Evolutionary conservation across 2,113 vertebrate genomes (phyloP).

Genomic region (Scomber colias): DNA sequence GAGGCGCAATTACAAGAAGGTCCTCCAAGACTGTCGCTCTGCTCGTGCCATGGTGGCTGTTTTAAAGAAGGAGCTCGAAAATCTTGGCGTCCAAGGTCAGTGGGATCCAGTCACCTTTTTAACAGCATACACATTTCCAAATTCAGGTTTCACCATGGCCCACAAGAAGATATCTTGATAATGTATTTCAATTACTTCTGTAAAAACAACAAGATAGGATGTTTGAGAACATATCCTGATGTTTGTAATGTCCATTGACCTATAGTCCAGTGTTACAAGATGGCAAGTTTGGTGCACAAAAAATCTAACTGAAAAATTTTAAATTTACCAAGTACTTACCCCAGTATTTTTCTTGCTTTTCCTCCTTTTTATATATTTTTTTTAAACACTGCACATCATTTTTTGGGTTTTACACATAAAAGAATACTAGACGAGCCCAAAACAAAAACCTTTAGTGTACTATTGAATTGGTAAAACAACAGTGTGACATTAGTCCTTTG

Average conservation of each 20-base stretch:
- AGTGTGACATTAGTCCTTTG: not conserved
- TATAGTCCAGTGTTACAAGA: not conserved
- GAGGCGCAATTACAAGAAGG: constrained; percentile 89
- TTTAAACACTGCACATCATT: not conserved
- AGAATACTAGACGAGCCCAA: no score
- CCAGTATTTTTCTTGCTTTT: not conserved
- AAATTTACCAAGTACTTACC: not conserved
- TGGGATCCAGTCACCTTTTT: not conserved
- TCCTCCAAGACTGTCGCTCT: constrained; percentile 84
- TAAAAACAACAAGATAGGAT: not conserved
- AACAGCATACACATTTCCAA: not conserved
- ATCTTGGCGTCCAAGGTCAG: constrained; percentile 89
- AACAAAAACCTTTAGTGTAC: not conserved
- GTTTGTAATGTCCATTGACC: not conserved
- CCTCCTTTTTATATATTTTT: not conserved
- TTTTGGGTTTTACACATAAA: no score
- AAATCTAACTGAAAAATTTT: not conserved
- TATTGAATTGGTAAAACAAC: not conserved
- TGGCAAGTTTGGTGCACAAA: no score
- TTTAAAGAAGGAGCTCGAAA: constrained; percentile 87
- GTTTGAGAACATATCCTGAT: not conserved
- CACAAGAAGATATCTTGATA: no score
- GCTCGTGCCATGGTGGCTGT: constrained; percentile 79
- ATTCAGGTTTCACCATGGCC: not conserved
- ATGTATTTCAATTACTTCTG: no score